Evolutionary conservation across 2,888 invertebrate species (phyloP).

Genomic region (Troides aeacus): DNA sequence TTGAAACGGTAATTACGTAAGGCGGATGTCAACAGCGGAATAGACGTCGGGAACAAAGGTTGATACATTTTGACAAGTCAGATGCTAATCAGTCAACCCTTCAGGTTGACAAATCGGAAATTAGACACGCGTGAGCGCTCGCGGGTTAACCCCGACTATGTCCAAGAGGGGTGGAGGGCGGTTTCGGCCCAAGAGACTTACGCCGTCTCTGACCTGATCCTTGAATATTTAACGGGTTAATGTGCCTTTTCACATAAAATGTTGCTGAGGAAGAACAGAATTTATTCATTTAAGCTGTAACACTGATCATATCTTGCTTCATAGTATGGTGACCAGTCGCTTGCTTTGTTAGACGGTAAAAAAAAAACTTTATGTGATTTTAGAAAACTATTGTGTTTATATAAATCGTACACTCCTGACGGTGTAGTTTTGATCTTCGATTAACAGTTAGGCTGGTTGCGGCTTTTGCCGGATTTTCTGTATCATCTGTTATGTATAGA

Average conservation of each 20-base stretch:
- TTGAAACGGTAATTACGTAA: conserved; percentile 27
- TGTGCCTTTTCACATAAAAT: conserved; percentile 56
- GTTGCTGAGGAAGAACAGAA: conserved; percentile 26
- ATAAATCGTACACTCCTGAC: too few relatives aligned
- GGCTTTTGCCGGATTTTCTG: too few relatives aligned
- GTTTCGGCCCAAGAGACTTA: conserved; percentile 62
- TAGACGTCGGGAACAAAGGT: conserved; percentile 56
- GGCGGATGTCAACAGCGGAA: conserved; percentile 14
- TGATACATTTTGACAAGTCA: conserved; percentile 72
- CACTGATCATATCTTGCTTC: background rate
- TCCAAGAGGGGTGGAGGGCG: conserved; percentile 41
- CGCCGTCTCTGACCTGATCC: conserved; percentile 62
- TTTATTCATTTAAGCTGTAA: conserved; percentile 9
- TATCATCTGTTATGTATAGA: too few relatives aligned
- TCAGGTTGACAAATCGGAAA: conserved; percentile 78
- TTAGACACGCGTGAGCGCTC: conserved; percentile 76
- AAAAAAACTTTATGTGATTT: too few relatives aligned
- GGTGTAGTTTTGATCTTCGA: too few relatives aligned
- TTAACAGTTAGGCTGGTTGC: too few relatives aligned
- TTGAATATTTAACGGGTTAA: conserved; percentile 74
- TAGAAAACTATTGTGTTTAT: too few relatives aligned
- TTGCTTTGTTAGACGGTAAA: background rate
- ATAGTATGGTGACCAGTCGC: background rate
- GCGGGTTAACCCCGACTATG: conserved; percentile 65
- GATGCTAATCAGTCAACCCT: conserved; percentile 79